Evolutionary conservation across 2,797 vertebrate species (phyloP).

Genomic region (Alcedo quadribrachys): DNA sequence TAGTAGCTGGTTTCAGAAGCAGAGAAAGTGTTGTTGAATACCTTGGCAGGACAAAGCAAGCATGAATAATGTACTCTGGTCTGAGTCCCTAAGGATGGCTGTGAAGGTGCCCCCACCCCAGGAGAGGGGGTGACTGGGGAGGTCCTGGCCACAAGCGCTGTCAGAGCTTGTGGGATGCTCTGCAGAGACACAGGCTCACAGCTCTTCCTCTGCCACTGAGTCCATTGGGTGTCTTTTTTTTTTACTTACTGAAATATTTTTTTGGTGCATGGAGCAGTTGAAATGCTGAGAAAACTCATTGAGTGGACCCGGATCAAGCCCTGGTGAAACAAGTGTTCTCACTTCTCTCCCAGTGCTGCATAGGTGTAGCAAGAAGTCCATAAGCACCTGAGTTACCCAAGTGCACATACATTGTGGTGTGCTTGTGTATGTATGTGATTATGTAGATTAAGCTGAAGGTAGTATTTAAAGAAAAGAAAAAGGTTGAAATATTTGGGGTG

Average conservation of each 20-base stretch:
- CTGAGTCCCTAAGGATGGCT: background rate
- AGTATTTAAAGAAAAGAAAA: background rate
- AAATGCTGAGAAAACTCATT: background rate
- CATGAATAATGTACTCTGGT: background rate
- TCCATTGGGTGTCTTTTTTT: background rate
- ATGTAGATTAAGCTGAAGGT: background rate
- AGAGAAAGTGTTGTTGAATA: background rate
- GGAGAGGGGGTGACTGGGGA: background rate
- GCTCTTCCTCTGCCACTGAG: background rate
- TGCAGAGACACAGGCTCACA: background rate
- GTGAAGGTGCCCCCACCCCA: background rate
- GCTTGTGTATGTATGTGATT: background rate
- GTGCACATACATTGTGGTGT: background rate
- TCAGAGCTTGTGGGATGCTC: background rate
- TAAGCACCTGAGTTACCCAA: background rate
- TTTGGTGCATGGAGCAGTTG: accelerated
- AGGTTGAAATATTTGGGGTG: background rate
- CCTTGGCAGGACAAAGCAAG: background rate
- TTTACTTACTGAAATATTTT: background rate
- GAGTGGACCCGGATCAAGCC: background rate
- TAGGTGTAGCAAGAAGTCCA: background rate
- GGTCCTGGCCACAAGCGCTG: accelerated
- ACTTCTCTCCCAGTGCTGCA: background rate
- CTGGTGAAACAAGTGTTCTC: background rate
- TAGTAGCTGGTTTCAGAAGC: background rate